Evolutionary conservation across 2,113 vertebrate genomes (phyloP).

Genomic region (Nothocercus nigrocapillus): DNA sequence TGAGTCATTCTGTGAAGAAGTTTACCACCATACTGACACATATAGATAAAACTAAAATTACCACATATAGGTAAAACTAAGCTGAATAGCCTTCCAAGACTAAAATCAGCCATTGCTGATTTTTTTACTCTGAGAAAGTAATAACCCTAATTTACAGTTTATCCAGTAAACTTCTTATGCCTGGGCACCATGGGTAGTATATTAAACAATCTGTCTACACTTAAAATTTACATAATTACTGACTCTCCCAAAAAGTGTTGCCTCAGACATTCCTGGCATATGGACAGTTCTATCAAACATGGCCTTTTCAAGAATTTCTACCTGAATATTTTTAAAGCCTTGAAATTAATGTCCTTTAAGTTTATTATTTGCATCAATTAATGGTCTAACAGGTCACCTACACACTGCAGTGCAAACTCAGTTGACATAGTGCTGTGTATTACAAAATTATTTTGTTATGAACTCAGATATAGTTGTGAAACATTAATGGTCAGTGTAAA

Average conservation of each 20-base stretch:
- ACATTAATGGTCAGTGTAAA: slow-evolving; percentile 36
- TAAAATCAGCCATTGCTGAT: not conserved
- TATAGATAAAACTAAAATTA: not conserved
- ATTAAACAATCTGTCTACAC: not conserved
- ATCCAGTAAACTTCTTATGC: not conserved
- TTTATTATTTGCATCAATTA: slow-evolving; percentile 37
- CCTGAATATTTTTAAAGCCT: slow-evolving; percentile 39
- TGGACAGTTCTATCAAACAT: slow-evolving; percentile 4
- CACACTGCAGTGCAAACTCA: slow-evolving; percentile 40
- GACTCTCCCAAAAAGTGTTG: not conserved
- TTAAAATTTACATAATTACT: not conserved
- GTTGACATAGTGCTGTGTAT: not conserved
- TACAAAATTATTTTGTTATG: slow-evolving; percentile 56
- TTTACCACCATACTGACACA: not conserved
- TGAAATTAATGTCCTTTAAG: not conserved
- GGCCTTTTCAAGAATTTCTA: slow-evolving; percentile 1
- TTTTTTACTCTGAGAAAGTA: not conserved
- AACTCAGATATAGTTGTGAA: slow-evolving; percentile 47
- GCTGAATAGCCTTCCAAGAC: not conserved
- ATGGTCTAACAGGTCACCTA: slow-evolving; percentile 44
- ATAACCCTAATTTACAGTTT: not conserved
- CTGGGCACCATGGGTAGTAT: not conserved
- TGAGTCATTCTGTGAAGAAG: not conserved
- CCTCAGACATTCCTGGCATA: not conserved
- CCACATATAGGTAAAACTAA: not conserved